Evolutionary conservation across 2,888 invertebrate genomes (phyloP).

Genomic region (Lobophora halterata): DNA sequence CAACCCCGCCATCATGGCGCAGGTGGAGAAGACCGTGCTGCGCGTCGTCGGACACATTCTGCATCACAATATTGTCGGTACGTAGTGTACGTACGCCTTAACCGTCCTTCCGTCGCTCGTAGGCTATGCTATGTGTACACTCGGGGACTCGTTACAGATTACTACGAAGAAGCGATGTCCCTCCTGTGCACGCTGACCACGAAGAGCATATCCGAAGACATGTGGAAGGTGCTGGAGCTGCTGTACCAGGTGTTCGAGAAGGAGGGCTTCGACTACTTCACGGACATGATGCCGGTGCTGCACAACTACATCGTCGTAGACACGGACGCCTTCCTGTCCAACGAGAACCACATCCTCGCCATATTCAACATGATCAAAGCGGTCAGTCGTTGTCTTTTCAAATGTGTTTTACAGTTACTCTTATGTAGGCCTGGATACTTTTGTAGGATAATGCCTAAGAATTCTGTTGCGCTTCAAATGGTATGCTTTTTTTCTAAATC

Average conservation of each 20-base stretch:
- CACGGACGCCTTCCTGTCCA: constrained; percentile 94
- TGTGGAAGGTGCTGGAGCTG: constrained; percentile 97
- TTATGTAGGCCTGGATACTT: too few relatives aligned
- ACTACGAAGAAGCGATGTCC: constrained; percentile 97
- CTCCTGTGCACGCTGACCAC: constrained; percentile 95
- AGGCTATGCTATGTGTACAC: too few relatives aligned
- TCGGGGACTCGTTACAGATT: too few relatives aligned
- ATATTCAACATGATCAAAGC: constrained; percentile 97
- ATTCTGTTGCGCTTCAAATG: too few relatives aligned
- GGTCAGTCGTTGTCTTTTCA: too few relatives aligned
- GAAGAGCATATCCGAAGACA: constrained; percentile 92
- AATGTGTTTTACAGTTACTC: too few relatives aligned
- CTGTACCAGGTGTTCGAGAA: constrained; percentile 95
- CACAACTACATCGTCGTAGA: constrained; percentile 99
- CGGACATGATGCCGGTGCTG: constrained; percentile 98
- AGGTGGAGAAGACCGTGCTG: constrained; percentile 95
- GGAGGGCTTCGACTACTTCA: constrained; percentile 97
- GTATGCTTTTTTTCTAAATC: too few relatives aligned
- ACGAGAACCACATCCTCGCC: constrained; percentile 93
- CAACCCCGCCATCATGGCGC: constrained; percentile 87
- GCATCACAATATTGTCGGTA: constrained; percentile 90
- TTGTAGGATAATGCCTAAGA: too few relatives aligned
- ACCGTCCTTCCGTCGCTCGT: too few relatives aligned
- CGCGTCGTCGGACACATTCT: constrained; percentile 93
- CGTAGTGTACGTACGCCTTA: constrained; percentile 40